Evolutionary conservation across 2,113 vertebrate genomes (phyloP).

Genomic region (Prietella phreatophila): DNA sequence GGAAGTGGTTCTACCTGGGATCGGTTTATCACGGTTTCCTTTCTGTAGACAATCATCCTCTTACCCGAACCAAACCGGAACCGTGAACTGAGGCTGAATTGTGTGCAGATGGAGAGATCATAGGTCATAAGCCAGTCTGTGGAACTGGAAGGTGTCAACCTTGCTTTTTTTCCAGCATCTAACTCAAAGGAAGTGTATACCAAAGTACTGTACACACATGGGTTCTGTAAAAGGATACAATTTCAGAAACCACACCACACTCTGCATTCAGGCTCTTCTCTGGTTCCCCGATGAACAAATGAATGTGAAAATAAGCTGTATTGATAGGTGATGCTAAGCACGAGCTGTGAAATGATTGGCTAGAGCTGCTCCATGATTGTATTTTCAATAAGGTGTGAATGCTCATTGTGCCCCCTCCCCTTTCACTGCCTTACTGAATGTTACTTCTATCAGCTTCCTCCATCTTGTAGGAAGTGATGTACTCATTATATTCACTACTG

Average conservation of each 20-base stretch:
- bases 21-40: constrained; percentile 60
- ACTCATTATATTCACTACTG: constrained; percentile 54
- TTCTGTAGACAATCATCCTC: constrained; percentile 65
- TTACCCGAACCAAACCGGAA: constrained; percentile 64
- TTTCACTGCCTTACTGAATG: constrained; percentile 47
- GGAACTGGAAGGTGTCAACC: not conserved
- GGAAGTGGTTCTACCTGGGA: constrained; percentile 54
- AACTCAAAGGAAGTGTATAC: constrained; percentile 53
- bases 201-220: constrained; percentile 57
- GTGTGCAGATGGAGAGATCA: constrained; percentile 9
- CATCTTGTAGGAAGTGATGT: constrained; percentile 31
- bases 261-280: not conserved
- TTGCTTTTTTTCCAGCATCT: constrained; percentile 53
- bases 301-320: not conserved
- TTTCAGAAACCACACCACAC: not conserved
- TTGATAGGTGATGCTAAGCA: not conserved
- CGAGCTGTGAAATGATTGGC: constrained; percentile 45
- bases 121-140: constrained; percentile 9
- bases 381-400: not conserved
- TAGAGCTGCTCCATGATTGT: constrained; percentile 21
- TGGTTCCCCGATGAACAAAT: not conserved
- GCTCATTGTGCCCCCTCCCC: not conserved
- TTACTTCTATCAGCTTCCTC: constrained; percentile 47
- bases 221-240: constrained; percentile 26
- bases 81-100: constrained; percentile 57